Conservation (phyloP, 2,888 invertebrate genomes). For the Tetranychus truncatus region DNA sequence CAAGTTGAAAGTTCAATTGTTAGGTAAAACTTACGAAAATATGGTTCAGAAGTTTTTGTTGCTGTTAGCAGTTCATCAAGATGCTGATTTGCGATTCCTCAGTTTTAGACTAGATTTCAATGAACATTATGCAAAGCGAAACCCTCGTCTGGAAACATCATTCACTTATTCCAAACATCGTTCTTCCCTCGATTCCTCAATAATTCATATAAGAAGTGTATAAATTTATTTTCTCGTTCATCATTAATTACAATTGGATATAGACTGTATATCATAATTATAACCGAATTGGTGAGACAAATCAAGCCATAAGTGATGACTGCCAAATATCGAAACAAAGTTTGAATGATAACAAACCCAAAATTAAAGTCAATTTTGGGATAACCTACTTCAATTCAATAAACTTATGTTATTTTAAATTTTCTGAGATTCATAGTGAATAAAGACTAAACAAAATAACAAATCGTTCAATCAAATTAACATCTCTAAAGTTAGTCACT, state of each 20-base stretch:
- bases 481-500: no score
- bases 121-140: slow-evolving; percentile 70
- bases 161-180: slow-evolving; percentile 32
- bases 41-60: slow-evolving; percentile 68
- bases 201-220: background rate
- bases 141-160: slow-evolving; percentile 50
- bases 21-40: slow-evolving; percentile 38
- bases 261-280: no score
- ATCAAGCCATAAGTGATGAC: no score
- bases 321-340: no score
- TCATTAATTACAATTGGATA: background rate
- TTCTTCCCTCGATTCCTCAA: background rate
- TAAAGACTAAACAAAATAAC: no score
- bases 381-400: no score
- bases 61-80: slow-evolving; percentile 59
- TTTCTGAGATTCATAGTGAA: no score
- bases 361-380: no score
- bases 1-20: slow-evolving; percentile 10
- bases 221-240: background rate
- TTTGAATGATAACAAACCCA: no score
- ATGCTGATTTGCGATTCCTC: slow-evolving; percentile 68
- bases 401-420: no score
- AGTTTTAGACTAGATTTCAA: slow-evolving; percentile 86
- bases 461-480: no score
- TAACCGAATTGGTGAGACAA: no score